Percentiles rank a stretch among this genome's conserved stretches.
These are phyloP conservation scores for Xenus cinereus DNA, from an alignment of 2,113 vertebrate species.

Conservation along the genomic window DNA sequence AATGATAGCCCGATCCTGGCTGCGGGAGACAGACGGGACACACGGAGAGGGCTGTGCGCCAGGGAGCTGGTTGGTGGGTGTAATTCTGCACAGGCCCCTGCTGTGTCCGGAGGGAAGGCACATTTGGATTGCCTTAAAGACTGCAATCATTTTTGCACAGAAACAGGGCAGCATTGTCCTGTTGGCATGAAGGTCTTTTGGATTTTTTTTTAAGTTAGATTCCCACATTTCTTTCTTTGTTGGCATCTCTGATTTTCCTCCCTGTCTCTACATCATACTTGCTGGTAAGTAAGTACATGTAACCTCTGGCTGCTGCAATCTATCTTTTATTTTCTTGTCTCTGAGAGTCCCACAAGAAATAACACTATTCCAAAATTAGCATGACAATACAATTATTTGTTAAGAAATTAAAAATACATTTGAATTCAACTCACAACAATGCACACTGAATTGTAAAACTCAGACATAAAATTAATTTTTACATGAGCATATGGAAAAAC, in stretches of 20 bases:
- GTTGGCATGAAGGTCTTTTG: background rate
- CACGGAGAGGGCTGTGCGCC: accelerated
- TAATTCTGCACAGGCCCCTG: background rate
- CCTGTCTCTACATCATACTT: background rate
- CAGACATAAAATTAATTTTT: conserved; percentile 21
- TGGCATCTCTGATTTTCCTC: background rate
- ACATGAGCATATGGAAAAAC: background rate
- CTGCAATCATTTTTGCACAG: background rate
- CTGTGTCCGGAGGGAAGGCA: accelerated
- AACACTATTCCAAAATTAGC: background rate
- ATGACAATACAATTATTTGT: background rate
- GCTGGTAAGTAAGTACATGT: background rate
- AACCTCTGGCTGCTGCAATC: background rate
- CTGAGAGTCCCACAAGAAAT: background rate
- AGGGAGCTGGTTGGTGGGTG: background rate
- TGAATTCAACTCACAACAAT: background rate
- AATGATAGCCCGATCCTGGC: background rate
- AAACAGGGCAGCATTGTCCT: background rate
- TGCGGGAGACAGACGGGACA: background rate
- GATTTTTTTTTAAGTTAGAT: background rate
- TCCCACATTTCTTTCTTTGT: background rate
- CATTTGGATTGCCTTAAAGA: background rate
- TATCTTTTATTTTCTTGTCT: background rate
- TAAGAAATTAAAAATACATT: conserved; percentile 7
- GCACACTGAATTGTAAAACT: background rate